phyloP scores from a whole-genome alignment of 2,797 vertebrate species.

The Acanthornis magna region DNA sequence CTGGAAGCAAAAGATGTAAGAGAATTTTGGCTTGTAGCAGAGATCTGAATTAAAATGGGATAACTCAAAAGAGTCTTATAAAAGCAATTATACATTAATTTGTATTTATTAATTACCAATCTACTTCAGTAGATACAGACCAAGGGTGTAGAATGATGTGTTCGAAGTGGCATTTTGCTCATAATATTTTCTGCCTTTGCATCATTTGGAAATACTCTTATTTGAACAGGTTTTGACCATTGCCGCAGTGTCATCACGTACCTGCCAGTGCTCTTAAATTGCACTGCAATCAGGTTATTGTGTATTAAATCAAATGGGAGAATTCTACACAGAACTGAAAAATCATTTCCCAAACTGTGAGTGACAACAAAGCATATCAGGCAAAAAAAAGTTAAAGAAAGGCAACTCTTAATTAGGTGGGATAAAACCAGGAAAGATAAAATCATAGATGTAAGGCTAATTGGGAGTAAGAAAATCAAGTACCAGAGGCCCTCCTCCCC shows the following conservation, averaged over 20 bases:
- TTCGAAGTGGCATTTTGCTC: background rate
- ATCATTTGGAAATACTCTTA: background rate
- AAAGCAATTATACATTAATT: background rate
- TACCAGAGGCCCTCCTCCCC: background rate
- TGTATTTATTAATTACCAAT: background rate
- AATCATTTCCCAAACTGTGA: background rate
- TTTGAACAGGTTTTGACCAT: background rate
- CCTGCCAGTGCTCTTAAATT: background rate
- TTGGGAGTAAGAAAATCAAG: background rate
- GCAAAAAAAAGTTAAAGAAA: background rate
- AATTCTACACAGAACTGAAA: background rate
- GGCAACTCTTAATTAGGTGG: background rate
- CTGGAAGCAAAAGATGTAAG: constrained; percentile 56
- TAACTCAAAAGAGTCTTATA: constrained; percentile 26
- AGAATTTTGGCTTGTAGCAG: constrained; percentile 61
- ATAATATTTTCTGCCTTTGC: background rate
- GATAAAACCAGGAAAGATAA: background rate
- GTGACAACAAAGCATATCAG: background rate
- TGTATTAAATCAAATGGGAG: background rate
- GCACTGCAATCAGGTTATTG: background rate
- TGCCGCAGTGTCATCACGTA: background rate
- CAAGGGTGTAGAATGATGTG: background rate
- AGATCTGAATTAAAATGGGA: constrained; percentile 38
- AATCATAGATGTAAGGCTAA: background rate
- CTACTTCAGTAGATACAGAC: background rate